Percentiles rank a stretch among this genome's conserved stretches.
Evolutionary conservation across 1,140 invertebrate genomes (phyloP).

Genomic region (Lineus longissimus): DNA sequence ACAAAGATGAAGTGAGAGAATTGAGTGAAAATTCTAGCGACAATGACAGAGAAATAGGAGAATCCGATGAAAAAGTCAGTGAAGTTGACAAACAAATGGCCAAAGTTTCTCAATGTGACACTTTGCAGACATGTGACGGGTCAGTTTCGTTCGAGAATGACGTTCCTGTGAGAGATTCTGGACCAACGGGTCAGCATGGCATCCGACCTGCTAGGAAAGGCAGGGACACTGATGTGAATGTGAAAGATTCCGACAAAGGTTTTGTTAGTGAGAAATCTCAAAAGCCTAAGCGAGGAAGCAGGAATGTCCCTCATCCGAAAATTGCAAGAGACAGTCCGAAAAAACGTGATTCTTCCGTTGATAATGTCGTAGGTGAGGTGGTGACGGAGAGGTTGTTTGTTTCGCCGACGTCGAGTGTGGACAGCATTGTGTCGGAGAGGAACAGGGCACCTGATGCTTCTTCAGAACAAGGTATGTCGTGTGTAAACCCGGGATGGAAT

Average conservation of each 20-base stretch:
- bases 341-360: neutral
- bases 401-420: constrained; percentile 30
- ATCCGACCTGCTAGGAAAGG: no score
- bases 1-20: no score
- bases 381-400: constrained; percentile 27
- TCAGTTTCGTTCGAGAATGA: constrained; percentile 20
- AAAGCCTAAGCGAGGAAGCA: neutral
- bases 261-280: neutral
- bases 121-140: constrained; percentile 7
- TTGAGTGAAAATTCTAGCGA: no score
- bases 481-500: no score
- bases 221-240: constrained; percentile 6
- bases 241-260: neutral
- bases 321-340: neutral
- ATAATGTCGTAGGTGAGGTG: constrained; percentile 13
- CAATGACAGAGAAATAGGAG: no score
- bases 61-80: no score
- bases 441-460: neutral
- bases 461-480: neutral
- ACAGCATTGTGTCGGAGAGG: constrained; percentile 16
- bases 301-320: neutral
- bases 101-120: no score
- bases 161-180: constrained; percentile 5
- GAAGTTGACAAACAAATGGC: no score
- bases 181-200: constrained; percentile 19